Conservation (phyloP, 2,113 vertebrate species). For the Pyxicephalus adspersus region DNA sequence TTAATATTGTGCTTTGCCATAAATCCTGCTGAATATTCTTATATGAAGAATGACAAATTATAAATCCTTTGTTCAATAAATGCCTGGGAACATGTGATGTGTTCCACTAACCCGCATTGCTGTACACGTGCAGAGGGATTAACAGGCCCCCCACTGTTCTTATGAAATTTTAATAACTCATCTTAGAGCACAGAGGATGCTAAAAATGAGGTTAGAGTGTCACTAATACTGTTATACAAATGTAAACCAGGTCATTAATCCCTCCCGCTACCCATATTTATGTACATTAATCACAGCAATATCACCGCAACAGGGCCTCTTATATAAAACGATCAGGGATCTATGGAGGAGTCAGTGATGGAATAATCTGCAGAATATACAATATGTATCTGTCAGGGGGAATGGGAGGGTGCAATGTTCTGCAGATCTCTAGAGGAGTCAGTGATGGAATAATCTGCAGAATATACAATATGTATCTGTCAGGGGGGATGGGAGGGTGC, state of each 20-base stretch:
- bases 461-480: no score
- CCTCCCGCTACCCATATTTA: background rate
- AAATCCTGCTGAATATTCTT: no score
- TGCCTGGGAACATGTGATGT: background rate
- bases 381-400: no score
- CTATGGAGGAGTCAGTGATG: background rate
- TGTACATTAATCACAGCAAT: background rate
- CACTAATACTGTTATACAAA: background rate
- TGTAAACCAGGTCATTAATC: background rate
- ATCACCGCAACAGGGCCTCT: background rate
- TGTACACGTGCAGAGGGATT: conserved; percentile 25
- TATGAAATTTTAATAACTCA: conserved; percentile 21
- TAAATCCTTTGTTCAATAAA: no score
- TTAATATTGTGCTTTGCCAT: no score
- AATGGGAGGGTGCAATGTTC: no score
- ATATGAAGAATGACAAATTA: no score
- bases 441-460: no score
- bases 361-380: background rate
- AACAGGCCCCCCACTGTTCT: background rate
- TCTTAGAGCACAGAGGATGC: background rate
- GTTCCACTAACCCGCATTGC: background rate
- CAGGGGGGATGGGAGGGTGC: no score
- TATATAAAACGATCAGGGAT: background rate
- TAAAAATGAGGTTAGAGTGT: background rate
- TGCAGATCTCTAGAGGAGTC: no score